Conservation (phyloP, 2,797 vertebrate genomes). For the Myotis daubentonii region DNA sequence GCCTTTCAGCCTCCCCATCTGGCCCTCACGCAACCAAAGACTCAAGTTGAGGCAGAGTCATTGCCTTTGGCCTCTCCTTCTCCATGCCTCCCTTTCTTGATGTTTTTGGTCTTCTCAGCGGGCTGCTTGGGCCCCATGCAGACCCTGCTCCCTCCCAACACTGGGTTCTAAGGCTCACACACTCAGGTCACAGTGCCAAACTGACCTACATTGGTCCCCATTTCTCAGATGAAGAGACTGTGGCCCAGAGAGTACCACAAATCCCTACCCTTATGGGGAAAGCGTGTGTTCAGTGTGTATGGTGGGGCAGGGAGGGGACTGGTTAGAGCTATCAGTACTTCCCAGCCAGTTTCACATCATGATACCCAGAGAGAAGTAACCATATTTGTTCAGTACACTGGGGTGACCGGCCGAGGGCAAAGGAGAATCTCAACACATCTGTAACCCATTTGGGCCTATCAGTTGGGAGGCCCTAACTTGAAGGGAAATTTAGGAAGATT, state of each 20-base stretch:
- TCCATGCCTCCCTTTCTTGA: not conserved
- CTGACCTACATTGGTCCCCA: not conserved
- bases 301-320: not conserved
- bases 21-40: not conserved
- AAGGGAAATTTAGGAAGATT: not conserved
- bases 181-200: not conserved
- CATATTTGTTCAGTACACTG: not conserved
- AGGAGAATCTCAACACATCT: not conserved
- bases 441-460: too few species aligned
- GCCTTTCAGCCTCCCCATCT: not conserved
- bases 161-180: not conserved
- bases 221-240: not conserved
- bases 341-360: not conserved
- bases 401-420: not conserved
- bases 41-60: not conserved
- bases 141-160: not conserved
- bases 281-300: too few species aligned
- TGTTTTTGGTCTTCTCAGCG: not conserved
- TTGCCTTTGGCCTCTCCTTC: not conserved
- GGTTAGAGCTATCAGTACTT: not conserved
- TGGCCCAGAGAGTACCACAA: not conserved
- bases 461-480: not conserved
- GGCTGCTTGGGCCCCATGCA: not conserved
- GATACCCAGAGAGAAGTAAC: fast-evolving
- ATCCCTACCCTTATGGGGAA: not conserved